Conservation (phyloP, 2,888 invertebrate species). For the Acleris sparsana region DNA sequence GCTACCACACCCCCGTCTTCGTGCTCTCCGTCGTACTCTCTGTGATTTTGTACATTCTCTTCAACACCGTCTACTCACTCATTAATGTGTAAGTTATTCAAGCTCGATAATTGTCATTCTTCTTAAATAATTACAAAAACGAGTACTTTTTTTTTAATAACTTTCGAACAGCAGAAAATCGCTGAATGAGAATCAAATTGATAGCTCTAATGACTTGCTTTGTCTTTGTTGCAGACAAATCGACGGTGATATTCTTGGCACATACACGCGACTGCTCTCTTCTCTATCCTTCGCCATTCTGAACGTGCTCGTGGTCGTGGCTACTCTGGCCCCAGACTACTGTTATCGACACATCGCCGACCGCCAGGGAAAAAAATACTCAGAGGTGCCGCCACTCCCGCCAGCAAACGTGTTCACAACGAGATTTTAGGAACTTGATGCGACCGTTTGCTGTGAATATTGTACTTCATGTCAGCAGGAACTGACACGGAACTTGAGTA, state of each 20-base stretch:
- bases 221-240: constrained; percentile 53
- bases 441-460: not conserved
- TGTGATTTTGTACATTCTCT: constrained; percentile 79
- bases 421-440: constrained; percentile 3
- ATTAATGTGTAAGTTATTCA: constrained; percentile 82
- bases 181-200: too few species aligned
- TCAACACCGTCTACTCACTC: constrained; percentile 83
- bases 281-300: constrained; percentile 85
- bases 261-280: constrained; percentile 83
- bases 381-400: not conserved
- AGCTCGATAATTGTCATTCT: too few species aligned
- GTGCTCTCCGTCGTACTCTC: constrained; percentile 80
- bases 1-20: constrained; percentile 83
- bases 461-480: too few species aligned
- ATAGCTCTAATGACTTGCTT: not conserved
- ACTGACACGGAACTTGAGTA: too few species aligned
- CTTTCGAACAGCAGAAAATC: too few species aligned
- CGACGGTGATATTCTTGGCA: constrained; percentile 83
- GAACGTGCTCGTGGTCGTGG: constrained; percentile 73
- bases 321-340: constrained; percentile 84
- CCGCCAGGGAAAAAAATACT: constrained; percentile 44
- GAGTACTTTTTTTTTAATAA: too few species aligned
- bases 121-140: too few species aligned
- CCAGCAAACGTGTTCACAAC: constrained; percentile 13
- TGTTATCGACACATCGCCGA: constrained; percentile 56